Evolutionary conservation across 2,113 vertebrate species (phyloP).

Genomic region (Chrysochloris asiatica): DNA sequence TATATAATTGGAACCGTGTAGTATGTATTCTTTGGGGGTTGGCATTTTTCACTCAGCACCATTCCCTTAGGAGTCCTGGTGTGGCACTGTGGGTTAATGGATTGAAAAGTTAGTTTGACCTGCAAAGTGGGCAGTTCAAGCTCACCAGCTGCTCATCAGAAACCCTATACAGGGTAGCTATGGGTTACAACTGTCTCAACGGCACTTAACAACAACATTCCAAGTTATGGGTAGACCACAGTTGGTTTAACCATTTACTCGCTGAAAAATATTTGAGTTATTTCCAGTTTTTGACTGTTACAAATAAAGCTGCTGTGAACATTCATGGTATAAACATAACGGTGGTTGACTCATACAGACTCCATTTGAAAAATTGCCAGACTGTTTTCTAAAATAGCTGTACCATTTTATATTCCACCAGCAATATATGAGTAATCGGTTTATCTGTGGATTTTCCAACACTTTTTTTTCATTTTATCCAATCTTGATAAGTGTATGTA

Average conservation of each 20-base stretch:
- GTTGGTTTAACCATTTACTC: slow-evolving; percentile 12
- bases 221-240: not conserved
- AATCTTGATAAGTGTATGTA: not conserved
- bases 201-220: too few species aligned
- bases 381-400: not conserved
- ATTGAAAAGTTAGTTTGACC: too few species aligned
- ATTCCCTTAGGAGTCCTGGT: not conserved
- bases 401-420: slow-evolving; percentile 6
- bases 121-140: too few species aligned
- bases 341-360: too few species aligned
- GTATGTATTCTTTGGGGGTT: slow-evolving; percentile 2
- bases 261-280: not conserved
- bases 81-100: too few species aligned
- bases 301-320: slow-evolving; percentile 22
- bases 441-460: slow-evolving; percentile 13
- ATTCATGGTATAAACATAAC: not conserved
- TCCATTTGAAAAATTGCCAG: not conserved
- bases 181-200: too few species aligned
- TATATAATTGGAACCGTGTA: not conserved
- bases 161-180: too few species aligned
- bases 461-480: slow-evolving; percentile 49
- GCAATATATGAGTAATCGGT: not conserved
- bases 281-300: slow-evolving; percentile 18
- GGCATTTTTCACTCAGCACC: not conserved
- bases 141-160: too few species aligned